Evolutionary conservation across 2,113 vertebrate species (phyloP).

Genomic region (Ascaphus truei): DNA sequence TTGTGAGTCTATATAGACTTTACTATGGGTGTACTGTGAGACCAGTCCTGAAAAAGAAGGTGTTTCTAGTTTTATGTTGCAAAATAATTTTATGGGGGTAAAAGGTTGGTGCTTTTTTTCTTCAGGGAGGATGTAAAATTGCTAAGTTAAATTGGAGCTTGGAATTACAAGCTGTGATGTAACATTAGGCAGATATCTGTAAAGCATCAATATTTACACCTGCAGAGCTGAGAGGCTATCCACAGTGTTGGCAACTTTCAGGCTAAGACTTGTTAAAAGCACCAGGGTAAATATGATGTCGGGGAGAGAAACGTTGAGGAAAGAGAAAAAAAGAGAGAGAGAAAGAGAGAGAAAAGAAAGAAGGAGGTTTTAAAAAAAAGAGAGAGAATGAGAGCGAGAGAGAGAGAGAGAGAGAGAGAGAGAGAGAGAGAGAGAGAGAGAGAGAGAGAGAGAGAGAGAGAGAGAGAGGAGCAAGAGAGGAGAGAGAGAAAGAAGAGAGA

Average conservation of each 20-base stretch:
- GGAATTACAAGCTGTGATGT: conserved; percentile 37
- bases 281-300: conserved; percentile 21
- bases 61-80: conserved; percentile 37
- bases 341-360: too few relatives aligned
- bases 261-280: conserved; percentile 22
- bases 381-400: too few relatives aligned
- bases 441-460: too few relatives aligned
- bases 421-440: too few relatives aligned
- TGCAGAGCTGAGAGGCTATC: conserved; percentile 34
- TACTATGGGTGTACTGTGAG: conserved; percentile 29
- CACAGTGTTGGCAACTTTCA: conserved; percentile 24
- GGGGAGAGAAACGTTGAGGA: conserved; percentile 14
- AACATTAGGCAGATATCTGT: conserved; percentile 37
- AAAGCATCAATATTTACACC: conserved; percentile 37
- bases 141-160: conserved; percentile 38
- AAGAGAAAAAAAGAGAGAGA: too few relatives aligned
- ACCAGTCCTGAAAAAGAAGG: conserved; percentile 31
- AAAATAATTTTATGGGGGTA: conserved; percentile 39
- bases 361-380: too few relatives aligned
- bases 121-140: conserved; percentile 37
- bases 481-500: too few relatives aligned
- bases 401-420: too few relatives aligned
- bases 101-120: conserved; percentile 37
- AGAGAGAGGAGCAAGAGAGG: too few relatives aligned
- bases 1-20: conserved; percentile 5